These are phyloP conservation scores for Lampris megalopsis DNA, from an alignment of 2,113 vertebrate species.

Conservation along the genomic window DNA sequence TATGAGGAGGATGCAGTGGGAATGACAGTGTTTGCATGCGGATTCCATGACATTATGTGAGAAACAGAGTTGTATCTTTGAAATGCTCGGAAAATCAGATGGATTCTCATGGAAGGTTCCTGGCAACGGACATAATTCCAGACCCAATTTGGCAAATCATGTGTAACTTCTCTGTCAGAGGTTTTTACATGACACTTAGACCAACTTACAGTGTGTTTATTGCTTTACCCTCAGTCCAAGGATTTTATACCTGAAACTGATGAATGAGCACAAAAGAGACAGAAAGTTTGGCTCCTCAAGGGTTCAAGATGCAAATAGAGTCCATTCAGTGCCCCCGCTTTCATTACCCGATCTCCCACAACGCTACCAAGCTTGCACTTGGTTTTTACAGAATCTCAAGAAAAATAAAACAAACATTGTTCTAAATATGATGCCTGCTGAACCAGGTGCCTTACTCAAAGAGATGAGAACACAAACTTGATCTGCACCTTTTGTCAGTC, in stretches of 20 bases:
- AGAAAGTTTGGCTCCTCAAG: constrained; percentile 44
- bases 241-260: constrained; percentile 70
- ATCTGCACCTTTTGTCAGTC: constrained; percentile 74
- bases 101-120: constrained; percentile 27
- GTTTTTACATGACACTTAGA: constrained; percentile 54
- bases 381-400: constrained; percentile 65
- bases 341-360: constrained; percentile 21
- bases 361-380: constrained; percentile 69
- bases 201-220: constrained; percentile 39
- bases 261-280: constrained; percentile 73
- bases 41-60: constrained; percentile 23
- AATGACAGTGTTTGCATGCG: constrained; percentile 50
- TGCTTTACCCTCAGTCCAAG: constrained; percentile 46
- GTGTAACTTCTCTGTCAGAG: constrained; percentile 26
- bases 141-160: constrained; percentile 29
- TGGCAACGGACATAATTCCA: constrained; percentile 8
- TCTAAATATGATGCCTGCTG: constrained; percentile 84
- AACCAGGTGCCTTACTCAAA: constrained; percentile 86
- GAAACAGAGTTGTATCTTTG: too few species aligned
- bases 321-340: constrained; percentile 28
- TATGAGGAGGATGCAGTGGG: constrained; percentile 26
- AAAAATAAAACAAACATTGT: constrained; percentile 40
- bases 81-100: constrained; percentile 48
- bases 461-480: constrained; percentile 75
- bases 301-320: constrained; percentile 37